Conservation (phyloP, 2,888 invertebrate species). For the Clanis bilineata region DNA sequence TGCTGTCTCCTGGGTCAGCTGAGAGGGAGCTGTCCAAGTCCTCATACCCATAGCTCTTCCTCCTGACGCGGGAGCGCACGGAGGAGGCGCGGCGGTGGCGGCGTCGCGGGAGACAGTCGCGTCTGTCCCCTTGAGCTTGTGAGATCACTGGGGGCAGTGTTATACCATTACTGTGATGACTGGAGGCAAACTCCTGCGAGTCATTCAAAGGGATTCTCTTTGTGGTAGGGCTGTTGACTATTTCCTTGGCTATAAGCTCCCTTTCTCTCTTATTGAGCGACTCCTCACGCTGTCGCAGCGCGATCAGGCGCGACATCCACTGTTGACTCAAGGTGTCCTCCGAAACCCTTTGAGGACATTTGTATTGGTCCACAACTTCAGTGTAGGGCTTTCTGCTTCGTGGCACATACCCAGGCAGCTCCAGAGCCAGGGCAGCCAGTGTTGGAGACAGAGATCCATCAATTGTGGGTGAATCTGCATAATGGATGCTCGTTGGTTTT, state of each 20-base stretch:
- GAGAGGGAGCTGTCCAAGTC: conserved; percentile 83
- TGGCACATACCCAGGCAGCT: conserved; percentile 75
- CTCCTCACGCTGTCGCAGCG: conserved; percentile 76
- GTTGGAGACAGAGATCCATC: conserved; percentile 65
- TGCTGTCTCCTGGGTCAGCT: conserved; percentile 80
- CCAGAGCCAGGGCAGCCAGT: conserved; percentile 69
- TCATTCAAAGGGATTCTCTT: conserved; percentile 53
- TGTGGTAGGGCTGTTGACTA: conserved; percentile 61
- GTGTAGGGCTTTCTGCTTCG: conserved; percentile 59
- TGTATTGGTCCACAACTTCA: conserved; percentile 49
- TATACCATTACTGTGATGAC: conserved; percentile 60
- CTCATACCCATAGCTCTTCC: conserved; percentile 72
- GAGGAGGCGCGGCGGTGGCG: conserved; percentile 54
- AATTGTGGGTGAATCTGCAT: conserved; percentile 36
- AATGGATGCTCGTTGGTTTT: conserved; percentile 34
- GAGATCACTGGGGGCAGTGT: conserved; percentile 65
- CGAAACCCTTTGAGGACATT: conserved; percentile 74
- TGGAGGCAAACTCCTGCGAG: conserved; percentile 33
- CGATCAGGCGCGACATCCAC: conserved; percentile 81
- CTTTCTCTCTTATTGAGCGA: conserved; percentile 77
- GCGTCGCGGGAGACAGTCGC: conserved; percentile 48
- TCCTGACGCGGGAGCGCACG: conserved; percentile 47
- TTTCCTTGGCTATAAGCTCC: conserved; percentile 69
- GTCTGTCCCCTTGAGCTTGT: conserved; percentile 37
- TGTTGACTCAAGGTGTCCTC: conserved; percentile 80